phyloP scores from a whole-genome alignment of 2,888 invertebrate species.

The Agrotis clavis region DNA sequence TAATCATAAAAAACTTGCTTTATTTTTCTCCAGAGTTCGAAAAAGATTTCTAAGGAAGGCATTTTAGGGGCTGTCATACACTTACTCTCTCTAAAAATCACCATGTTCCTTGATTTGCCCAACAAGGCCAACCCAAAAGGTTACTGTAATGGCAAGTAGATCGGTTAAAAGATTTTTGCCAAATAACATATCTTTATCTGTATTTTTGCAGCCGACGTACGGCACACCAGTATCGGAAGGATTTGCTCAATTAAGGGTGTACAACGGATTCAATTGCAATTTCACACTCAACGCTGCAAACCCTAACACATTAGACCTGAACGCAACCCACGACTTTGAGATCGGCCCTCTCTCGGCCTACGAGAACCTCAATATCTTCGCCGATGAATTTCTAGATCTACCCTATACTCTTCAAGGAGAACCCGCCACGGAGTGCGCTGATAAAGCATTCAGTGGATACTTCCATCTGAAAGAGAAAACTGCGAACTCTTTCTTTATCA shows the following conservation, averaged over 20 bases:
- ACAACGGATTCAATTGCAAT: constrained; percentile 92
- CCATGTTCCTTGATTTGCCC: too few species aligned
- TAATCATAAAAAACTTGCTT: too few species aligned
- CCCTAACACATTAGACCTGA: constrained; percentile 50
- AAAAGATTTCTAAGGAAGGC: too few species aligned
- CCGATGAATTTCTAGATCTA: constrained; percentile 70
- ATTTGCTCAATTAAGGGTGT: constrained; percentile 93
- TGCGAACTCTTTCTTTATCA: constrained; percentile 85
- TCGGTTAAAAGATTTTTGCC: too few species aligned
- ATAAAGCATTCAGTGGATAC: constrained; percentile 69
- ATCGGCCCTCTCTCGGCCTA: constrained; percentile 83
- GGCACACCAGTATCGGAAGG: constrained; percentile 91
- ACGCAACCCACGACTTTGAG: constrained; percentile 59
- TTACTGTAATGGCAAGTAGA: too few species aligned
- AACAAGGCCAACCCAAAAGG: too few species aligned
- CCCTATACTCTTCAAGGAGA: constrained; percentile 81
- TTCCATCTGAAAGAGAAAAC: constrained; percentile 79
- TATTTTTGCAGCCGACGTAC: constrained; percentile 89
- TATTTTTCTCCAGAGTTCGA: too few species aligned
- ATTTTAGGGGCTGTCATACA: too few species aligned
- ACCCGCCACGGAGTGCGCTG: constrained; percentile 71
- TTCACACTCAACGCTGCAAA: constrained; percentile 79
- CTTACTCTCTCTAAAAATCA: too few species aligned
- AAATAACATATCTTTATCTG: neutral
- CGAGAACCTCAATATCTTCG: constrained; percentile 82